Base-by-base conservation (phyloP, 2,888 invertebrate species). In the Chrysomela aeneicollis region DNA sequence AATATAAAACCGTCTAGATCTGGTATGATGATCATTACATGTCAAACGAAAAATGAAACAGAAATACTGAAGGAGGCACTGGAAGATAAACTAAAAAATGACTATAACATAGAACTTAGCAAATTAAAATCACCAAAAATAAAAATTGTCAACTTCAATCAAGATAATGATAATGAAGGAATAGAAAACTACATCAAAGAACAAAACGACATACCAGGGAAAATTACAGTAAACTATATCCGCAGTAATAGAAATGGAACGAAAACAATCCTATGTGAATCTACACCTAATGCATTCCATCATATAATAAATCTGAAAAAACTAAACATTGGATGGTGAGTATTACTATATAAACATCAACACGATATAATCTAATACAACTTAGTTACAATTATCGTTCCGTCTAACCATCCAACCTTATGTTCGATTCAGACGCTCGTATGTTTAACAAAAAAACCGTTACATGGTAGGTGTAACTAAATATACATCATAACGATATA, bases 41-140 rank as follows among this genome's bases (percentile, higher is more conserved):
- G n/a, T n/a, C n/a, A 46, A 46, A 46, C n/a, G n/a, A n/a, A n/a
- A n/a, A 46, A 12, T 46, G 50, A 50, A 50, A 18, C 19, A 17
- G 50, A 50, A 50, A 50, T 50, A 18, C 19, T 50, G 12, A 50
- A 18, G 21, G 18, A 50, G 19, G 50, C 50, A 50, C 50, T 50
- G 21, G 18, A 17, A 15, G 18, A 10, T 12, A 50, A 50, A 50
- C 19, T 19, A 21, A 50, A 19, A 18, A 21, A 50, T 50, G 19
- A 50, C 15, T 50, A 50, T 50, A 19, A 50, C 15, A 50, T 50
- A 15, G 50, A 50, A 35, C 35, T 10, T 35, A 35, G 35, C 6
- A 35, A n/a, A n/a, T n/a, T n/a, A 35, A 35, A 52, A 52, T 22
- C 15, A 10, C n/a, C n/a, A n/a, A n/a, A n/a, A n/a, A n/a, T n/a